Percentiles rank a stretch among this genome's conserved stretches.
Evolutionary conservation across 2,888 invertebrate genomes (phyloP).

Genomic region (Tetramorium bicarinatum): DNA sequence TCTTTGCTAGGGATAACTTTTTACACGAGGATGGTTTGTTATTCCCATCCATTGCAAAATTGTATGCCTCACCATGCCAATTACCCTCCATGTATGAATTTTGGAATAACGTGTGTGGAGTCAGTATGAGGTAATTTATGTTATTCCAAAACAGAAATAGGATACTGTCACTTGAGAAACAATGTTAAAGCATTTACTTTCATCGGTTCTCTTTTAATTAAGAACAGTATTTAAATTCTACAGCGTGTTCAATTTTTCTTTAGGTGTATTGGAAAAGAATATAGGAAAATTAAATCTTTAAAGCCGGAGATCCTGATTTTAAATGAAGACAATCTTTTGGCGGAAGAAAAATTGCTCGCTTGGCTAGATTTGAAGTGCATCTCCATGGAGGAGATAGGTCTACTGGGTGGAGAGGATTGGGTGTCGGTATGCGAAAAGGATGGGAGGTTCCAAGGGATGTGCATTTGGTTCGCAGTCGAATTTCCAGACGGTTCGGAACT

Average conservation of each 20-base stretch:
- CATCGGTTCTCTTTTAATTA: conserved; percentile 20
- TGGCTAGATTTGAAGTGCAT: conserved; percentile 91
- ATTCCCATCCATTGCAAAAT: conserved; percentile 92
- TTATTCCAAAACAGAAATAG: neutral
- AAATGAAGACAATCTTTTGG: conserved; percentile 88
- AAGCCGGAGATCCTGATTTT: conserved; percentile 90
- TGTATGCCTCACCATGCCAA: conserved; percentile 89
- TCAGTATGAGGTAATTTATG: conserved; percentile 89
- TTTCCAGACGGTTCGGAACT: conserved; percentile 89
- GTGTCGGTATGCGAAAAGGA: conserved; percentile 85
- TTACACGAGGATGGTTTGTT: conserved; percentile 91
- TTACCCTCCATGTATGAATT: conserved; percentile 90
- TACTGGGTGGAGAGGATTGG: conserved; percentile 89
- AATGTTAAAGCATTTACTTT: neutral
- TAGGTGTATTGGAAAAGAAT: conserved; percentile 88
- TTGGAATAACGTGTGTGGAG: conserved; percentile 94
- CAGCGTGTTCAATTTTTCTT: conserved; percentile 9
- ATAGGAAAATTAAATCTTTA: conserved; percentile 89
- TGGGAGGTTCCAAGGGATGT: conserved; percentile 91
- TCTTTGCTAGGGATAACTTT: conserved; percentile 93
- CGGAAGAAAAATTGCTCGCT: conserved; percentile 89
- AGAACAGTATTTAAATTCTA: neutral
- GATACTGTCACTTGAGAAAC: neutral
- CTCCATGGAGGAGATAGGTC: conserved; percentile 88
- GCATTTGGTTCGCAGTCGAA: conserved; percentile 93